Percentiles rank a stretch among this genome's conserved stretches.
These are phyloP conservation scores for Diarsia rubi DNA, from an alignment of 2,888 invertebrate genomes.

Conservation along the genomic window DNA sequence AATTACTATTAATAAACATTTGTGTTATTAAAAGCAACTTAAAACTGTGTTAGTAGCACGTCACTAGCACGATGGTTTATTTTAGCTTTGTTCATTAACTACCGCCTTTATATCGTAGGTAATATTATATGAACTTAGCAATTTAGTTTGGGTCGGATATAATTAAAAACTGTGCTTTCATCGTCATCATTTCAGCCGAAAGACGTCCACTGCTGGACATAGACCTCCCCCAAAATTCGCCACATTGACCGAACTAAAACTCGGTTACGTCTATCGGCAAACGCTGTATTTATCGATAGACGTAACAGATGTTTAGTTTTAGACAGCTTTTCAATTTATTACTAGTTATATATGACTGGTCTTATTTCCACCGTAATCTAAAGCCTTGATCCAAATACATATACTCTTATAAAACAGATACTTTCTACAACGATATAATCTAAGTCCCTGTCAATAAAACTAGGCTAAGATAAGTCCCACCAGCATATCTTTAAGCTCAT, in stretches of 20 bases:
- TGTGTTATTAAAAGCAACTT: too few species aligned
- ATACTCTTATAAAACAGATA: background rate
- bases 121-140: background rate
- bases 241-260: background rate
- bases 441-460: background rate
- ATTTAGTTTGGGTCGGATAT: background rate
- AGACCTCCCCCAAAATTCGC: too few species aligned
- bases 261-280: background rate
- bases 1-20: too few species aligned
- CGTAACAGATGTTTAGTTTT: too few species aligned
- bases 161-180: too few species aligned
- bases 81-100: too few species aligned
- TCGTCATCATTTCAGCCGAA: too few species aligned
- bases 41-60: too few species aligned
- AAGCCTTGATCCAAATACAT: background rate
- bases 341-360: background rate
- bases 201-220: too few species aligned
- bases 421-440: background rate
- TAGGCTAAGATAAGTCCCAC: slow-evolving; percentile 14
- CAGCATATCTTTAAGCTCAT: slow-evolving; percentile 23
- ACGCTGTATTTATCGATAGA: background rate
- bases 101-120: too few species aligned
- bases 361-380: background rate
- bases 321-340: slow-evolving; percentile 6
- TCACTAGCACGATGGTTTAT: too few species aligned